These are phyloP conservation scores for Encarsia formosa DNA, from an alignment of 2,888 invertebrate species.

Conservation along the genomic window DNA sequence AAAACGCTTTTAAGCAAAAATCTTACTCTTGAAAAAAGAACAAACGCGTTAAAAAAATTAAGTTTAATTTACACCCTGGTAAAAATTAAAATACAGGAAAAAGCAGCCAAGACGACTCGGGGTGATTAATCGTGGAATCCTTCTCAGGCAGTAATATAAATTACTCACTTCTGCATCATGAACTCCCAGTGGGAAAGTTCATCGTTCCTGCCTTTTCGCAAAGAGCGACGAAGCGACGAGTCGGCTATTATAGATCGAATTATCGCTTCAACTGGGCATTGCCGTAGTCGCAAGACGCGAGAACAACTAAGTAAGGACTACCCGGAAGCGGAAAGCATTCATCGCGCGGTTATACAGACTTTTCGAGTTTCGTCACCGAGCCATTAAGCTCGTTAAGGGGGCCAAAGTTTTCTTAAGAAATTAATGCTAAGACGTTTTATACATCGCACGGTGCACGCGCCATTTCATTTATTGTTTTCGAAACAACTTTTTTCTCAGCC, in stretches of 20 bases:
- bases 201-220: slow-evolving; percentile 10
- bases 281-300: too few relatives aligned
- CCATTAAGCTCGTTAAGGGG: slow-evolving; percentile 22
- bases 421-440: slow-evolving; percentile 13
- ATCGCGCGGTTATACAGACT: slow-evolving; percentile 11
- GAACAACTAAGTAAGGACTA: too few relatives aligned
- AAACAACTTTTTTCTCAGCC: too few relatives aligned
- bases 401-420: slow-evolving; percentile 20
- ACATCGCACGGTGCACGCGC: slow-evolving; percentile 7
- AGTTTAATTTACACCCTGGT: too few relatives aligned
- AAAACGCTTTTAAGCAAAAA: too few relatives aligned
- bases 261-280: slow-evolving; percentile 6
- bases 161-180: not conserved
- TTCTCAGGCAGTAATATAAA: not conserved
- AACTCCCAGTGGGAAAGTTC: slow-evolving; percentile 10
- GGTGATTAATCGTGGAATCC: too few relatives aligned
- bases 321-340: slow-evolving; percentile 27
- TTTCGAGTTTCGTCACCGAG: slow-evolving; percentile 15
- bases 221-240: too few relatives aligned
- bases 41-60: too few relatives aligned
- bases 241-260: slow-evolving; percentile 20
- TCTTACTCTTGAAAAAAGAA: too few relatives aligned
- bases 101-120: not conserved
- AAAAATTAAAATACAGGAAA: not conserved
- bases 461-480: slow-evolving; percentile 17